Conservation (phyloP, 1,140 invertebrate genomes). For the Pseudomyrmex pallidus region DNA sequence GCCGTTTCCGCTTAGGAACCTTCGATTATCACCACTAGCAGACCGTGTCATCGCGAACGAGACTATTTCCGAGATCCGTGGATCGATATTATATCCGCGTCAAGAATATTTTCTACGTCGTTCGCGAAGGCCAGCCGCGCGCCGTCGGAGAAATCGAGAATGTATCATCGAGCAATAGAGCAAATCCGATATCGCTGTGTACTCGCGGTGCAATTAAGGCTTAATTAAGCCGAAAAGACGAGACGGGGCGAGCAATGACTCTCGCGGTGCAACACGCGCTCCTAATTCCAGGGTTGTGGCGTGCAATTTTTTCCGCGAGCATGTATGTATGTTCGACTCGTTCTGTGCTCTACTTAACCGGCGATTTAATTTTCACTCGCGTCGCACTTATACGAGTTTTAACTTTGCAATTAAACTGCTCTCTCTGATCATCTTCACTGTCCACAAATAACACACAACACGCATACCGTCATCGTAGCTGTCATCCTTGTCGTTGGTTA, state of each 20-base stretch:
- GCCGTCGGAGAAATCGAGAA: not conserved
- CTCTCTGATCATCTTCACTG: constrained; percentile 51
- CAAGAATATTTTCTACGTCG: constrained; percentile 18
- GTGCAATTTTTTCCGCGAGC: constrained; percentile 28
- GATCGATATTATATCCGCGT: constrained; percentile 65
- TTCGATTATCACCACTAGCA: constrained; percentile 76
- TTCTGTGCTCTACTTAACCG: constrained; percentile 63
- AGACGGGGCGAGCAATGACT: not conserved
- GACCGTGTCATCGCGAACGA: constrained; percentile 74
- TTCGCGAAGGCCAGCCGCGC: not conserved
- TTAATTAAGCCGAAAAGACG: constrained; percentile 28
- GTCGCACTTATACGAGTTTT: constrained; percentile 5
- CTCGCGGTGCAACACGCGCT: not conserved
- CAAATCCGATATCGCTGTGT: not conserved
- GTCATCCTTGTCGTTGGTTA: not conserved
- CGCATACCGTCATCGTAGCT: not conserved
- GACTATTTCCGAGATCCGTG: constrained; percentile 49
- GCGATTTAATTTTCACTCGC: constrained; percentile 60
- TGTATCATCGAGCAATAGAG: not conserved
- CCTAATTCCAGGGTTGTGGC: constrained; percentile 18
- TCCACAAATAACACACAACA: not conserved
- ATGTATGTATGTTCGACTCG: constrained; percentile 5
- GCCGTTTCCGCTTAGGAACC: constrained; percentile 72
- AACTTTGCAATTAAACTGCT: constrained; percentile 42
- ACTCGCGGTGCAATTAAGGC: not conserved